phyloP scores from a whole-genome alignment of 2,113 vertebrate species.

The Misgurnus anguillicaudatus region DNA sequence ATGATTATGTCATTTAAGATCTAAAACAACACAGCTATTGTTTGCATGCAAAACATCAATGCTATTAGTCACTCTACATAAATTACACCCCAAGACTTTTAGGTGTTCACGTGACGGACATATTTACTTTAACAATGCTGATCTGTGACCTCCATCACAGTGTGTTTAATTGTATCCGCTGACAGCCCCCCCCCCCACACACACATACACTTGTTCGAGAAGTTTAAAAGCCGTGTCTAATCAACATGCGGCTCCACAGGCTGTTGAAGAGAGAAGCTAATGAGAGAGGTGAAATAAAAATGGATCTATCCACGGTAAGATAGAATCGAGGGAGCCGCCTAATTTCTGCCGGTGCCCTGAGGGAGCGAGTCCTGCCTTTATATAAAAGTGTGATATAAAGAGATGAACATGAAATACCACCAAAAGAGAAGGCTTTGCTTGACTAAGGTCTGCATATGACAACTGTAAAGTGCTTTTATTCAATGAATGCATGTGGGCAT shows the following conservation, averaged over 20 bases:
- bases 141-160: conserved; percentile 13
- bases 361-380: conserved; percentile 47
- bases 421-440: not conserved
- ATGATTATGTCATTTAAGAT: too few relatives aligned
- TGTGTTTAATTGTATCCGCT: not conserved
- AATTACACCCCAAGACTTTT: too few relatives aligned
- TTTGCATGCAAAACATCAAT: too few relatives aligned
- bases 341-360: conserved; percentile 53
- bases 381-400: conserved; percentile 31
- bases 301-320: conserved; percentile 55
- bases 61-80: too few relatives aligned
- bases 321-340: conserved; percentile 53
- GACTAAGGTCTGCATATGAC: not conserved
- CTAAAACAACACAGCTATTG: too few relatives aligned
- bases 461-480: not conserved
- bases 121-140: conserved; percentile 25
- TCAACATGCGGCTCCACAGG: conserved; percentile 21
- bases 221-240: conserved; percentile 41
- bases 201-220: conserved; percentile 20
- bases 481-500: not conserved
- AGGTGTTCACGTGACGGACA: not conserved
- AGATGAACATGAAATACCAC: conserved; percentile 18
- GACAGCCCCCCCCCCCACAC: not conserved
- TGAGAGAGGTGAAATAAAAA: conserved; percentile 60
- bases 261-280: conserved; percentile 48